These are phyloP conservation scores for Deroplatys truncata DNA, from an alignment of 2,888 invertebrate genomes.

Conservation along the genomic window DNA sequence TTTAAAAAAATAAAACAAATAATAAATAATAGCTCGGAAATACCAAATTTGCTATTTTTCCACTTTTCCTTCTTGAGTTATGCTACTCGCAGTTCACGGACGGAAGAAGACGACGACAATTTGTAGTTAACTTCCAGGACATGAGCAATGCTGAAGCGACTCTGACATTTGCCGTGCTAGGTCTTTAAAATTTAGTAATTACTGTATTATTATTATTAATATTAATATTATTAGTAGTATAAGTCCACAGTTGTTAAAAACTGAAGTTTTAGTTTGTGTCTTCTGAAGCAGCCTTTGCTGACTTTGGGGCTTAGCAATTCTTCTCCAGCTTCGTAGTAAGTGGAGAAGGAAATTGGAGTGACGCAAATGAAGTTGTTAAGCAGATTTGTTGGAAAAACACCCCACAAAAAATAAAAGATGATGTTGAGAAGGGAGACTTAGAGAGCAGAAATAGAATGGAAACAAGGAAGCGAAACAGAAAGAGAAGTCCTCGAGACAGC, in stretches of 20 bases:
- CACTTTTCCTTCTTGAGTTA: no score
- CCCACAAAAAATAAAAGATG: neutral
- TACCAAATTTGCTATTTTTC: no score
- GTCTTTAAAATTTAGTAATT: no score
- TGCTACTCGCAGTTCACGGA: accelerated
- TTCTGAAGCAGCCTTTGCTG: neutral
- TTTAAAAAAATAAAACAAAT: no score
- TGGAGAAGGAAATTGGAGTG: neutral
- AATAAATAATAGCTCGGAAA: no score
- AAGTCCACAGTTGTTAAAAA: no score
- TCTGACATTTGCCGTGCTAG: no score
- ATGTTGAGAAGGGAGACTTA: neutral
- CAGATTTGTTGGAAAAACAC: neutral
- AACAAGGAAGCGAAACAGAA: neutral
- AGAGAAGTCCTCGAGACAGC: neutral
- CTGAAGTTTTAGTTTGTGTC: neutral
- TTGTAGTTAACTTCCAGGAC: no score
- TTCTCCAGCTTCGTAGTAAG: neutral
- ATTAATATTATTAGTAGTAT: no score
- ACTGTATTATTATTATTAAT: no score
- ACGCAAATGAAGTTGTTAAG: neutral
- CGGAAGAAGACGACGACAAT: no score
- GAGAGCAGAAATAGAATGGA: neutral
- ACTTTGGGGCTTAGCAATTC: neutral
- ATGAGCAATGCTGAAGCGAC: no score